phyloP scores from a whole-genome alignment of 2,113 vertebrate species.

The Acanthochromis polyacanthus region DNA sequence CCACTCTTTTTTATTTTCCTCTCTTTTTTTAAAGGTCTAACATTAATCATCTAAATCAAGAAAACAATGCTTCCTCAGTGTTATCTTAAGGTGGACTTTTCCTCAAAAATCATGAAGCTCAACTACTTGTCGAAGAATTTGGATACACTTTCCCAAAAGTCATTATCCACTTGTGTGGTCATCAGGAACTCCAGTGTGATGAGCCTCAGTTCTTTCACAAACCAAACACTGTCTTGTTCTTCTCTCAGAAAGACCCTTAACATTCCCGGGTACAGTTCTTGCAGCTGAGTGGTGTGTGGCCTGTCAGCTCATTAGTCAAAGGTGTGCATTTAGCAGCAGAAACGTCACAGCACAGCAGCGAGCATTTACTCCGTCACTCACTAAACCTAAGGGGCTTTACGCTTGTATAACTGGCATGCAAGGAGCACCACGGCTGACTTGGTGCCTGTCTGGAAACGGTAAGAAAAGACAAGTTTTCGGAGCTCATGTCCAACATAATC shows the following conservation, averaged over 20 bases:
- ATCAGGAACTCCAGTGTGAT: conserved; percentile 3
- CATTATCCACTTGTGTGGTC: conserved; percentile 74
- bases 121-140: conserved; percentile 14
- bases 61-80: background rate
- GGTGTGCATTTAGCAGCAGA: conserved; percentile 44
- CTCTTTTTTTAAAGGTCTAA: background rate
- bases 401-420: conserved; percentile 41
- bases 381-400: conserved; percentile 1
- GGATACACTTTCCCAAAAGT: conserved; percentile 32
- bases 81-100: conserved; percentile 17
- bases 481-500: conserved; percentile 71
- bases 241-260: conserved; percentile 51
- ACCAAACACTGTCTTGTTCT: conserved; percentile 35
- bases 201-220: conserved; percentile 37
- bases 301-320: conserved; percentile 76
- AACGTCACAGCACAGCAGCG: conserved; percentile 33
- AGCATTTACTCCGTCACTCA: conserved; percentile 56
- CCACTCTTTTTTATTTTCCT: background rate
- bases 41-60: background rate
- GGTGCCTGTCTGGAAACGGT: conserved; percentile 51
- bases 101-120: background rate
- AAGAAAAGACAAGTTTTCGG: conserved; percentile 35
- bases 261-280: conserved; percentile 52
- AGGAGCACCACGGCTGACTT: conserved; percentile 63
- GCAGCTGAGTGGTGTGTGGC: conserved; percentile 55